phyloP scores from a whole-genome alignment of 2,888 invertebrate species.

The Drosophila pseudotakahashii region DNA sequence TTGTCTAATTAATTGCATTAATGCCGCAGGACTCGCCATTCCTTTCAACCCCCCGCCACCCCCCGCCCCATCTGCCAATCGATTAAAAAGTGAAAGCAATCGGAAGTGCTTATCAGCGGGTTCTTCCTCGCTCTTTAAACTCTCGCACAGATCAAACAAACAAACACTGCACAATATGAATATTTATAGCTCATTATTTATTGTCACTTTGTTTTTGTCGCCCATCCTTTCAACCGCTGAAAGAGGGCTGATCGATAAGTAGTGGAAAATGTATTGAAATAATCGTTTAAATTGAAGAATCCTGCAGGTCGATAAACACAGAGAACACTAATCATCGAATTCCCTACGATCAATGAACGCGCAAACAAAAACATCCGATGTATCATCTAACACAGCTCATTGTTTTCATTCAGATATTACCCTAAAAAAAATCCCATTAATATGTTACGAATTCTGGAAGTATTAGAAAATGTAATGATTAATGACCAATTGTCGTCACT shows the following conservation, averaged over 20 bases:
- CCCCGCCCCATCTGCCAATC: background rate
- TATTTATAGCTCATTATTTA: conserved; percentile 43
- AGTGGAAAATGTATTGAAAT: background rate
- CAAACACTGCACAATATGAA: conserved; percentile 25
- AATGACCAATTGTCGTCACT: background rate
- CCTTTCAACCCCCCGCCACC: too few species aligned
- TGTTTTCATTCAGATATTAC: background rate
- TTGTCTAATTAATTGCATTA: conserved; percentile 67
- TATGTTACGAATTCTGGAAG: background rate
- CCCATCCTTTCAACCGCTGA: conserved; percentile 2
- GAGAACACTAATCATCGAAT: too few species aligned
- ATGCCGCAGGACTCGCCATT: conserved; percentile 46
- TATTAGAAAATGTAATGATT: background rate
- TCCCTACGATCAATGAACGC: background rate
- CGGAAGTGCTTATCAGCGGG: conserved; percentile 31
- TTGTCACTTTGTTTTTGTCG: conserved; percentile 7
- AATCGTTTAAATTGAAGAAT: background rate
- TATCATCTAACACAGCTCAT: background rate
- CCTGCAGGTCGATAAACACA: too few species aligned
- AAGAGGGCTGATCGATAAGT: conserved; percentile 13
- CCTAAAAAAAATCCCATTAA: background rate
- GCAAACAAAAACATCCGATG: background rate
- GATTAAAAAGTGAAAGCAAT: conserved; percentile 37
- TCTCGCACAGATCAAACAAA: conserved; percentile 5
- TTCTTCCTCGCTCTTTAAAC: conserved; percentile 9